phyloP scores from a whole-genome alignment of 2,113 vertebrate genomes.

The Orcinus orca region DNA sequence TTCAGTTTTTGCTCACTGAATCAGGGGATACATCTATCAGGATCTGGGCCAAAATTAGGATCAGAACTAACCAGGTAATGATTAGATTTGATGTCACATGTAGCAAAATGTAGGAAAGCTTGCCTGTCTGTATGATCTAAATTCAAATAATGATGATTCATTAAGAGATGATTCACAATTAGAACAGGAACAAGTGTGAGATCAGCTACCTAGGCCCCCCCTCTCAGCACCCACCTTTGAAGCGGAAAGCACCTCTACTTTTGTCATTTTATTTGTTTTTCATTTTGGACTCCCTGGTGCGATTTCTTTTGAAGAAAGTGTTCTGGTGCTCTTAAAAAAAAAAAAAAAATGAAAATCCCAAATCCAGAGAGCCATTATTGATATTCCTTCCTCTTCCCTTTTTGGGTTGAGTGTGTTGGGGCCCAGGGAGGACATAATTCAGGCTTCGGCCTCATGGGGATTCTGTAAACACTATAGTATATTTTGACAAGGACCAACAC shows the following conservation, averaged over 20 bases:
- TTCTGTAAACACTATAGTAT: neutral
- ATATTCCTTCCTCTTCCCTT: neutral
- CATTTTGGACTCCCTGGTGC: neutral
- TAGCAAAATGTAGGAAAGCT: neutral
- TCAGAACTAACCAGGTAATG: neutral
- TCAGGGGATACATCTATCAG: neutral
- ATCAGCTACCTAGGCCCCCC: neutral
- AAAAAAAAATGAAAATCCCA: neutral
- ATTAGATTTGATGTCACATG: neutral
- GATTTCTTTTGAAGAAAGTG: neutral
- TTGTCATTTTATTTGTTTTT: neutral
- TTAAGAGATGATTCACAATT: neutral
- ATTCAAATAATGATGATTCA: neutral
- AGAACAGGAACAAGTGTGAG: neutral
- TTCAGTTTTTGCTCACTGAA: neutral
- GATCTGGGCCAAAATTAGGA: neutral
- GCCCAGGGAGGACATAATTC: neutral
- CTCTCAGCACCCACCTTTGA: neutral
- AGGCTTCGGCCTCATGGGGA: neutral
- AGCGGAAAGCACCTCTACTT: neutral
- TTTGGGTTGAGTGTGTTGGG: neutral
- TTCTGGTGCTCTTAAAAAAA: neutral
- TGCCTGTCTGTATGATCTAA: neutral
- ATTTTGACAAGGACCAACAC: conserved; percentile 9
- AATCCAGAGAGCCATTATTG: neutral